Evolutionary conservation across 2,888 invertebrate genomes (phyloP).

Genomic region (Cheilosia variabilis): DNA sequence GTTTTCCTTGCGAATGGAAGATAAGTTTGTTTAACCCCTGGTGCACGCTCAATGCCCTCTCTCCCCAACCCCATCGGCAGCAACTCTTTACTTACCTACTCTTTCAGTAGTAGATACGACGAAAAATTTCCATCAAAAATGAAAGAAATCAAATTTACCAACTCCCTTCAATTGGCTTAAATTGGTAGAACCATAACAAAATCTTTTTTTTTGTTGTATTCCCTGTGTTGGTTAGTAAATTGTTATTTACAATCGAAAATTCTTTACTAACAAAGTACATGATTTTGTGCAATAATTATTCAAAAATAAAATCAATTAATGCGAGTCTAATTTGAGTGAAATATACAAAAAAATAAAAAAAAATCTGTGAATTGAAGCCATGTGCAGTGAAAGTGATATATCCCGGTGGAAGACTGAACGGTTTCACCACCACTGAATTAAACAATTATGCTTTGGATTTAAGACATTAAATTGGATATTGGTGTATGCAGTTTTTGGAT

Average conservation of each 20-base stretch:
- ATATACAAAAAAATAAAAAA: constrained; percentile 9
- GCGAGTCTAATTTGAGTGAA: constrained; percentile 1
- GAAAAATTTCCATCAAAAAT: constrained; percentile 25
- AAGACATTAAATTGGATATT: constrained; percentile 52
- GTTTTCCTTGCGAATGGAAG: constrained; percentile 34
- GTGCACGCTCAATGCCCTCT: constrained; percentile 69
- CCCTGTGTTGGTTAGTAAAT: constrained; percentile 37
- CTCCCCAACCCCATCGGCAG: constrained; percentile 35
- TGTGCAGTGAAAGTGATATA: constrained; percentile 33
- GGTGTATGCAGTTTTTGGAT: constrained; percentile 40
- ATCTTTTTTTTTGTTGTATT: constrained; percentile 5
- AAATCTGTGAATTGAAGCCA: constrained; percentile 32
- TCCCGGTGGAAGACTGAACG: constrained; percentile 27
- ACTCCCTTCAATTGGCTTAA: constrained; percentile 45
- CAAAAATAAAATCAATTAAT: constrained; percentile 1
- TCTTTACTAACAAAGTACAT: constrained; percentile 23
- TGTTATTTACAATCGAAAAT: constrained; percentile 20
- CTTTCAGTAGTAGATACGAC: constrained; percentile 23
- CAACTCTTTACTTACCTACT: constrained; percentile 28
- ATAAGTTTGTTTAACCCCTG: constrained; percentile 70
- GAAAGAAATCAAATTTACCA: constrained; percentile 25
- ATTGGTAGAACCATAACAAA: constrained; percentile 5
- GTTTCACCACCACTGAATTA: constrained; percentile 11
- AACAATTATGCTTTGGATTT: constrained; percentile 6
- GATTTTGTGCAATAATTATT: constrained; percentile 52